A percentile compares a stretch with the other conserved stretches of the same genome.
Evolutionary conservation across 1,140 invertebrate species (phyloP).

Genomic region (Scaptomyza montana): DNA sequence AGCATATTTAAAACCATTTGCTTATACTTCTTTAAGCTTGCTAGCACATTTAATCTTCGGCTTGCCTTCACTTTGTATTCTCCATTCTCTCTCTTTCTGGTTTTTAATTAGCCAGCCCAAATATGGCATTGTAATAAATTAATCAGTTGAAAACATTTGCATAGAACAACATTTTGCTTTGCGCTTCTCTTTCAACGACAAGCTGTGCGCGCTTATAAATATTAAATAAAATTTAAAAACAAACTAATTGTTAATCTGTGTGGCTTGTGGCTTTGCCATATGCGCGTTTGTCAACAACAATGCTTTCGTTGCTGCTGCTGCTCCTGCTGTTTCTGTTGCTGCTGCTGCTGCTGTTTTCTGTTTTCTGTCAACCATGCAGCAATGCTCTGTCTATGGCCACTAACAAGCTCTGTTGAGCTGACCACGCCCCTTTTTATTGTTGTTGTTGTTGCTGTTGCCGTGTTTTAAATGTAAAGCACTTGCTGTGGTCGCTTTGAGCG

Average conservation of each 20-base stretch:
- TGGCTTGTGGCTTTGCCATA: constrained; percentile 69
- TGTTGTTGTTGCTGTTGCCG: constrained; percentile 30
- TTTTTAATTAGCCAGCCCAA: constrained; percentile 4
- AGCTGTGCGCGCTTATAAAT: constrained; percentile 54
- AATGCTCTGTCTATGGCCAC: constrained; percentile 41
- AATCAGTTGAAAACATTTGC: neutral
- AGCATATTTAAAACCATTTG: neutral
- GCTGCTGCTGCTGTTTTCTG: constrained; percentile 4
- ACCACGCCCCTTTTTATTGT: constrained; percentile 12
- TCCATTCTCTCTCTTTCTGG: neutral
- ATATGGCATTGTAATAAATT: neutral
- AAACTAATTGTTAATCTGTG: constrained; percentile 78
- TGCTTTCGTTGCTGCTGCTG: constrained; percentile 13
- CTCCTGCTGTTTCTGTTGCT: constrained; percentile 8
- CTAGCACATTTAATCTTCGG: neutral
- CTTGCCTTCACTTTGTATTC: neutral
- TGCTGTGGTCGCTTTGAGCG: constrained; percentile 80
- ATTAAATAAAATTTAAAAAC: constrained; percentile 77
- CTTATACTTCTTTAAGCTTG: too few species aligned
- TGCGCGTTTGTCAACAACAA: constrained; percentile 69
- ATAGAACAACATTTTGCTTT: neutral
- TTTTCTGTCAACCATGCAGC: constrained; percentile 10
- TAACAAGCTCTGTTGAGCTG: constrained; percentile 48
- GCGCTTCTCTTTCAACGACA: neutral
- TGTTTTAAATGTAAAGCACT: constrained; percentile 81